A percentile compares a stretch with the other conserved stretches of the same genome.
Conservation (phyloP, 2,888 invertebrate species). For the Lordiphosa andalusiaca region DNA sequence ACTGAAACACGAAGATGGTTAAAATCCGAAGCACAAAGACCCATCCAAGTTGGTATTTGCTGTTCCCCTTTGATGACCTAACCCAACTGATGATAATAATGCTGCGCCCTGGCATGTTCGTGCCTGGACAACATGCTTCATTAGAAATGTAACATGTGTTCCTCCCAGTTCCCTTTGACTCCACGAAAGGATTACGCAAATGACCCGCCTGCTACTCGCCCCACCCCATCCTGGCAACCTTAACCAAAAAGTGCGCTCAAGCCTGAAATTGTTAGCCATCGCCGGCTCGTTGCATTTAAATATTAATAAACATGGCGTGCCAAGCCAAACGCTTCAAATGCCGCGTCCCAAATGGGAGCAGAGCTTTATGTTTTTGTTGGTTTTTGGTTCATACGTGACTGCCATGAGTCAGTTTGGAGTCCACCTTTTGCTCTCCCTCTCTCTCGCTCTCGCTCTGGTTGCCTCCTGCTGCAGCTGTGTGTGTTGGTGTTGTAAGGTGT, state of each 20-base stretch:
- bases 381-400: conserved; percentile 54
- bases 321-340: conserved; percentile 65
- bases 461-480: conserved; percentile 20
- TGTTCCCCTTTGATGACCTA: background rate
- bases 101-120: conserved; percentile 37
- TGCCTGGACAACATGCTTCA: conserved; percentile 57
- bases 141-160: conserved; percentile 59
- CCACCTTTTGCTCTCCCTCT: conserved; percentile 28
- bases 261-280: conserved; percentile 65
- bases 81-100: background rate
- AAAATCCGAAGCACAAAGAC: no score
- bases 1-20: no score
- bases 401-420: conserved; percentile 53
- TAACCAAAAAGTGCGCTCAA: conserved; percentile 43
- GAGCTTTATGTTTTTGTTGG: conserved; percentile 15
- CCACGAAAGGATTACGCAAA: conserved; percentile 64
- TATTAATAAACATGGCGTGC: conserved; percentile 75
- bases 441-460: background rate
- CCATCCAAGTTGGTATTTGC: no score
- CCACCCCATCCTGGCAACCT: background rate
- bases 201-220: conserved; percentile 20
- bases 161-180: conserved; percentile 13
- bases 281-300: conserved; percentile 72
- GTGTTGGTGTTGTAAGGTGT: conserved; percentile 32
- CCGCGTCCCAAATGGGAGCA: conserved; percentile 49